These are phyloP conservation scores for Camponotus vicinus DNA, from an alignment of 1,140 invertebrate genomes.

Conservation along the genomic window DNA sequence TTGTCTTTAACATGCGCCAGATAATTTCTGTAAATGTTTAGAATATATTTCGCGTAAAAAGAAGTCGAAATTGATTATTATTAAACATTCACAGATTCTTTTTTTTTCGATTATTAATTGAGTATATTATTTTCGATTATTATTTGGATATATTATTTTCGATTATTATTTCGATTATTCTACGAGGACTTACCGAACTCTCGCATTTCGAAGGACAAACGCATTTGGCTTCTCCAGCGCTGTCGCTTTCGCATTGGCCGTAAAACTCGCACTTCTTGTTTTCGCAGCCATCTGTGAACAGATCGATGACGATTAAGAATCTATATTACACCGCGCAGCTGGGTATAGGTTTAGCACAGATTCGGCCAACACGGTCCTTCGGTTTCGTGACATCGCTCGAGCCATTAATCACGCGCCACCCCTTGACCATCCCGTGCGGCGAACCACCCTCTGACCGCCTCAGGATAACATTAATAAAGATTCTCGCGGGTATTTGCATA, in stretches of 20 bases:
- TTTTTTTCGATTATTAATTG: not conserved
- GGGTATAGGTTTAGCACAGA: constrained; percentile 31
- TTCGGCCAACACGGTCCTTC: constrained; percentile 44
- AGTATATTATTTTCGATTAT: not conserved
- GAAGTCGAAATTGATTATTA: not conserved
- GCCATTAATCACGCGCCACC: constrained; percentile 21
- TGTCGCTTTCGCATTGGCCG: constrained; percentile 92
- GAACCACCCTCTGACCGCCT: constrained; percentile 46
- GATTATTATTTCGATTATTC: not conserved
- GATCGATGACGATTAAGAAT: constrained; percentile 49
- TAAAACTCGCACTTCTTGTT: constrained; percentile 95
- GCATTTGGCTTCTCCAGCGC: constrained; percentile 91
- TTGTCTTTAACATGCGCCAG: not conserved
- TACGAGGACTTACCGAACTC: constrained; percentile 88
- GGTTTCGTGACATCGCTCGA: constrained; percentile 56
- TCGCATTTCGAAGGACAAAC: constrained; percentile 93
- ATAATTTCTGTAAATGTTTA: not conserved
- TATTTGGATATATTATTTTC: not conserved
- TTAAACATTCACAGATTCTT: not conserved
- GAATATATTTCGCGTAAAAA: not conserved
- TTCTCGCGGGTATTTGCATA: constrained; percentile 75
- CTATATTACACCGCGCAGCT: not conserved
- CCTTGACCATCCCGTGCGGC: constrained; percentile 28
- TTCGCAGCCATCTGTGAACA: constrained; percentile 93
- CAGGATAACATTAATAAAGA: constrained; percentile 77